phyloP scores from a whole-genome alignment of 2,888 invertebrate genomes.

The Caenorhabditis sinica region DNA sequence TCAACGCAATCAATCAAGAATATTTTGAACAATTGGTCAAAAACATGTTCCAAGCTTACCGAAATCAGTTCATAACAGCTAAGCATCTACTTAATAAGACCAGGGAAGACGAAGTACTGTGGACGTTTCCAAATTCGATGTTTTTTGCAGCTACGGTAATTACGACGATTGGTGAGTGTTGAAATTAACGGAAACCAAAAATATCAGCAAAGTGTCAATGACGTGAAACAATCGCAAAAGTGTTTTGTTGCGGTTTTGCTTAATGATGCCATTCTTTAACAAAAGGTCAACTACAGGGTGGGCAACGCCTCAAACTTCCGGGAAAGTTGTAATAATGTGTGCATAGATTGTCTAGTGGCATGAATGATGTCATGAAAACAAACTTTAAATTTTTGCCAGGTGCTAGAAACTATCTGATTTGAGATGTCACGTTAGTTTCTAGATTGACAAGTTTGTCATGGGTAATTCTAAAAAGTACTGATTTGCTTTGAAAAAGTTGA shows the following conservation, averaged over 20 bases:
- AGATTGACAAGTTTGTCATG: too few species aligned
- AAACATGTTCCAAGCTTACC: conserved; percentile 76
- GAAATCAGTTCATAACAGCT: conserved; percentile 83
- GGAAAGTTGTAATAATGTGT: not conserved
- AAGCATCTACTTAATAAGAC: conserved; percentile 82
- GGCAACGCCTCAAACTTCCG: conserved; percentile 1
- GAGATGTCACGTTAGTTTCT: too few species aligned
- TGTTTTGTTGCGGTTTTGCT: conserved; percentile 5
- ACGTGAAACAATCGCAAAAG: not conserved
- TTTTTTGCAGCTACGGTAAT: conserved; percentile 84
- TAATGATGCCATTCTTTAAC: conserved; percentile 1
- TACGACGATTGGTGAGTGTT: conserved; percentile 82
- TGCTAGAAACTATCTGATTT: too few species aligned
- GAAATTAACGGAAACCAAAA: not conserved
- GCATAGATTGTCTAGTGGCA: not conserved
- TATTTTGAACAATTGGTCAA: conserved; percentile 80
- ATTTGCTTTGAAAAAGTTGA: too few species aligned
- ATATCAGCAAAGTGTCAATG: not conserved
- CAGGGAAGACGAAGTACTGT: conserved; percentile 78
- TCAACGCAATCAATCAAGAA: conserved; percentile 81
- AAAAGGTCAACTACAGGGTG: not conserved
- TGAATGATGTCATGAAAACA: conserved; percentile 19
- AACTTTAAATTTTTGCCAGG: too few species aligned
- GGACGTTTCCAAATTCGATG: conserved; percentile 83
- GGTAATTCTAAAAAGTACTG: too few species aligned